phyloP scores from a whole-genome alignment of 2,113 vertebrate genomes.

The Seriola dumerili region DNA sequence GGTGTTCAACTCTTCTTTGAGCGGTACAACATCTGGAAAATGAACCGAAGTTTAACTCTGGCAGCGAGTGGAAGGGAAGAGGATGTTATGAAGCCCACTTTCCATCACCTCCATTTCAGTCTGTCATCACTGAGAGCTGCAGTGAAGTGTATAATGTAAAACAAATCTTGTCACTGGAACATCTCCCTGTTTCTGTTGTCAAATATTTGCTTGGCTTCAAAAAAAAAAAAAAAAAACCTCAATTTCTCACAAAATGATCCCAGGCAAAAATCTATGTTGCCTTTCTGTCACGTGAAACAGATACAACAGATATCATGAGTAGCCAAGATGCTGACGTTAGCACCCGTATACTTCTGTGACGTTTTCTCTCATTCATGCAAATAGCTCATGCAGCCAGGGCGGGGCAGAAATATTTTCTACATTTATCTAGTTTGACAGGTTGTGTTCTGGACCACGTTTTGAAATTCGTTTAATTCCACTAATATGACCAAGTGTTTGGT shows the following conservation, averaged over 20 bases:
- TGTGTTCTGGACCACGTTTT: not conserved
- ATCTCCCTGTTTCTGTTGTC: conserved; percentile 46
- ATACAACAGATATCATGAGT: not conserved
- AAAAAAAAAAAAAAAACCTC: not conserved
- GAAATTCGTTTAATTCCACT: not conserved
- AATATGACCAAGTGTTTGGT: conserved; percentile 18
- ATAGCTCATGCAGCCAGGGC: not conserved
- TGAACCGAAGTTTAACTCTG: conserved; percentile 33
- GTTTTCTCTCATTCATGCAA: conserved; percentile 1
- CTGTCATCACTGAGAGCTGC: conserved; percentile 51
- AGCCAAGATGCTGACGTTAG: conserved; percentile 23
- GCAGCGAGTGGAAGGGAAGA: conserved; percentile 31
- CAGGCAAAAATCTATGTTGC: conserved; percentile 7
- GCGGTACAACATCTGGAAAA: conserved; percentile 54
- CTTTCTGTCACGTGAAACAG: not conserved
- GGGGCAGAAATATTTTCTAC: conserved; percentile 16
- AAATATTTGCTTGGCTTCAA: conserved; percentile 42
- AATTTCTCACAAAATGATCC: conserved; percentile 43
- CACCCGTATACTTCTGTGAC: not conserved
- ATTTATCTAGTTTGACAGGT: conserved; percentile 9
- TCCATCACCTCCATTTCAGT: conserved; percentile 57
- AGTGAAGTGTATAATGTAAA: conserved; percentile 57
- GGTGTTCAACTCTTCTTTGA: conserved; percentile 43
- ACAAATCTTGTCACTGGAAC: conserved; percentile 64
- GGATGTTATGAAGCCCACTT: conserved; percentile 50